Evolutionary conservation across 2,888 invertebrate species (phyloP).

Genomic region (Xiphydria camelus): DNA sequence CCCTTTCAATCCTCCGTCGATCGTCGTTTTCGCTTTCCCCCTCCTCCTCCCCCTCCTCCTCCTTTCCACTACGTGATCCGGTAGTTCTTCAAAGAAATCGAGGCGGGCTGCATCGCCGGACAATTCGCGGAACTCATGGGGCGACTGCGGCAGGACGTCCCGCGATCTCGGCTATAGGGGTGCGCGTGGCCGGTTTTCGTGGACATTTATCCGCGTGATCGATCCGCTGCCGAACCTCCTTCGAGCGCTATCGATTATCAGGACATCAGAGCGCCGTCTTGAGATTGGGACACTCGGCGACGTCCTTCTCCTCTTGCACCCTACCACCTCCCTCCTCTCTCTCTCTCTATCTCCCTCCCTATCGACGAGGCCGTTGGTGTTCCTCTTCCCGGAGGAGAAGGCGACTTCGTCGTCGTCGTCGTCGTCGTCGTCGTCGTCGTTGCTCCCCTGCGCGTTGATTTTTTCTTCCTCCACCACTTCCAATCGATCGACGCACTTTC

Average conservation of each 20-base stretch:
- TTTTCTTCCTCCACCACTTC: too few species aligned
- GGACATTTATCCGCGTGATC: slow-evolving; percentile 33
- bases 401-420: too few species aligned
- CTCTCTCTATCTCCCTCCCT: too few species aligned
- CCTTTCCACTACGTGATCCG: slow-evolving; percentile 47
- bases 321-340: too few species aligned
- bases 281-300: neutral
- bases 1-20: slow-evolving; percentile 38
- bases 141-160: slow-evolving; percentile 16
- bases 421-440: too few species aligned
- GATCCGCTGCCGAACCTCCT: slow-evolving; percentile 12
- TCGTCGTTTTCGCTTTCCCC: slow-evolving; percentile 57
- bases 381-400: too few species aligned
- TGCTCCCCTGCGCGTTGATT: too few species aligned
- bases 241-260: slow-evolving; percentile 38
- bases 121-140: neutral
- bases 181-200: slow-evolving; percentile 23
- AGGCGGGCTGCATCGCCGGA: slow-evolving; percentile 25
- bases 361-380: too few species aligned
- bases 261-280: slow-evolving; percentile 32
- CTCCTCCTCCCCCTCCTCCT: neutral
- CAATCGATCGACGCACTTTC: too few species aligned
- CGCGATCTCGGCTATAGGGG: slow-evolving; percentile 21
- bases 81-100: slow-evolving; percentile 49
- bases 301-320: too few species aligned